Percentiles rank a stretch among this genome's conserved stretches.
These are phyloP conservation scores for Miltochrista miniata DNA, from an alignment of 2,888 invertebrate species.

Conservation along the genomic window DNA sequence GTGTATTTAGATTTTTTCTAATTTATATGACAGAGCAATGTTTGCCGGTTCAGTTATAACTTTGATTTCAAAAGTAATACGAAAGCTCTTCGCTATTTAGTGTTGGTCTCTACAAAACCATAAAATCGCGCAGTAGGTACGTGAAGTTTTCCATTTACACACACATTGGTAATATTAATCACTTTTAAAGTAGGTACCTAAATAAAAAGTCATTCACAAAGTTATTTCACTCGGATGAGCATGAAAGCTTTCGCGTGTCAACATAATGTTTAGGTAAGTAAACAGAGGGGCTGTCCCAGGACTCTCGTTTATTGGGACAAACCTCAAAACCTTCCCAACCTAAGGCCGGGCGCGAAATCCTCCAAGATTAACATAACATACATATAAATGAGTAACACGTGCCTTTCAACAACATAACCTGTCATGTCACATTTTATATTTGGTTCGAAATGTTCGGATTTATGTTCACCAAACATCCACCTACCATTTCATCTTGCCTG, in stretches of 20 bases:
- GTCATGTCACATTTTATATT: conserved; percentile 10
- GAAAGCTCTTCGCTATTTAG: too few species aligned
- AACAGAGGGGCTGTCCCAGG: conserved; percentile 7
- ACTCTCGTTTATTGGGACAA: conserved; percentile 15
- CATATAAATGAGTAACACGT: neutral
- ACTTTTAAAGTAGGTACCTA: too few species aligned
- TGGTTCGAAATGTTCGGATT: neutral
- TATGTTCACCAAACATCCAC: neutral
- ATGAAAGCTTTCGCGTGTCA: conserved; percentile 17
- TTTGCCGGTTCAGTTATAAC: too few species aligned
- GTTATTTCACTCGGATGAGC: conserved; percentile 1
- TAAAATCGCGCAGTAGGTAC: too few species aligned
- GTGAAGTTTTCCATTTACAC: too few species aligned
- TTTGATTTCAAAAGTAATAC: too few species aligned
- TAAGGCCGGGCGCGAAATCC: neutral
- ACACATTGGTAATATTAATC: too few species aligned
- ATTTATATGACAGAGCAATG: too few species aligned
- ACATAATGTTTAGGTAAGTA: conserved; percentile 18
- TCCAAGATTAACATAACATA: neutral
- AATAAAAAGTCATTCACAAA: too few species aligned
- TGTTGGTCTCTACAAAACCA: too few species aligned
- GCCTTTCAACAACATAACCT: neutral
- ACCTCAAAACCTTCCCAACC: conserved; percentile 9
- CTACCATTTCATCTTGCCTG: too few species aligned
- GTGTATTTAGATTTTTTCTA: too few species aligned